A percentile compares a stretch with the other conserved stretches of the same genome.
These are phyloP conservation scores for Symphodus melops DNA, from an alignment of 2,113 vertebrate species.

Conservation along the genomic window DNA sequence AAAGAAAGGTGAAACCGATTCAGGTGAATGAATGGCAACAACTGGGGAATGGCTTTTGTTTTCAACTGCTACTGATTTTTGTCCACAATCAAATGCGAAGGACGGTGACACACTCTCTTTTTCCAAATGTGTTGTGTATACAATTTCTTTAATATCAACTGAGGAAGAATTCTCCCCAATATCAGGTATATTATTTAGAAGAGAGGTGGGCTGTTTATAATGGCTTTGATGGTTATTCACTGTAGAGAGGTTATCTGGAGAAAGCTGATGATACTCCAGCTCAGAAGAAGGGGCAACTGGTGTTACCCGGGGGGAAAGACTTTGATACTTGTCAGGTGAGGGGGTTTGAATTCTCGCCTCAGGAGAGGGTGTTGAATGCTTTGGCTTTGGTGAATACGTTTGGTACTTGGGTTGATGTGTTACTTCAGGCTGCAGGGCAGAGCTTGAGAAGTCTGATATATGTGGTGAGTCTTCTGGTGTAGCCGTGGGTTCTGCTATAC, in stretches of 20 bases:
- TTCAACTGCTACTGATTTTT: constrained; percentile 27
- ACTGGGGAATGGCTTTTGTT: constrained; percentile 37
- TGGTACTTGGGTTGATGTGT: constrained; percentile 29
- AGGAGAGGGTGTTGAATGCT: constrained; percentile 45
- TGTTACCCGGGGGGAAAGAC: constrained; percentile 53
- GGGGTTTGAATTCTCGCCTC: constrained; percentile 50
- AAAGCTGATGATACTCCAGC: constrained; percentile 35
- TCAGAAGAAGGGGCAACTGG: constrained; percentile 37
- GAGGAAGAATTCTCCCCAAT: constrained; percentile 6
- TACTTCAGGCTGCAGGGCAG: constrained; percentile 41
- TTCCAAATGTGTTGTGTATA: constrained; percentile 18
- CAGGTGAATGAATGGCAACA: constrained; percentile 14
- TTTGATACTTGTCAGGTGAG: constrained; percentile 37
- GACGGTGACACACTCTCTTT: constrained; percentile 19
- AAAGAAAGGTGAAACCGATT: constrained; percentile 29
- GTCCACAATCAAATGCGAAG: constrained; percentile 32
- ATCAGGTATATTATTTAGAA: constrained; percentile 31
- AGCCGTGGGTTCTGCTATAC: constrained; percentile 32
- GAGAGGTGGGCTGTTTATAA: constrained; percentile 20
- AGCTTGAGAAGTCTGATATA: constrained; percentile 16
- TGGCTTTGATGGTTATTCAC: constrained; percentile 23
- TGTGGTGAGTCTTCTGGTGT: constrained; percentile 33
- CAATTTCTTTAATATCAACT: constrained; percentile 29
- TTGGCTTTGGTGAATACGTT: constrained; percentile 59
- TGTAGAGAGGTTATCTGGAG: constrained; percentile 21